Evolutionary conservation across 2,888 invertebrate genomes (phyloP), one percentile per base, ranked within the genome.

Genomic region (Ichneumoninae sp.): DNA sequence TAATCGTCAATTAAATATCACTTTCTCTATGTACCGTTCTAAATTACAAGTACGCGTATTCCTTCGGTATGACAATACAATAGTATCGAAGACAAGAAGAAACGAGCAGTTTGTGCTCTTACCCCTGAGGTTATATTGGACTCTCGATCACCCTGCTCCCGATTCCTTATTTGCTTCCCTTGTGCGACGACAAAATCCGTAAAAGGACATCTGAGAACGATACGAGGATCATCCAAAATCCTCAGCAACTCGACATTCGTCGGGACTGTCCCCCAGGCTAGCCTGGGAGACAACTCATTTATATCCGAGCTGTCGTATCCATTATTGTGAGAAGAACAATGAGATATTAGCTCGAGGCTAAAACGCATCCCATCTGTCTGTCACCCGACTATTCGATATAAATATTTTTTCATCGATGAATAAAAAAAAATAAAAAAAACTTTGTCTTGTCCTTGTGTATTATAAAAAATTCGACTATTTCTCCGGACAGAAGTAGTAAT

Each of bases 301-400:
- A 71, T 82, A 66, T 71, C 44, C 75, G 33, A 52, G 13, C 44
- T 68, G 65, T 74, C 57, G 54, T 82, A 70, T 71, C 70, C 44
- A 30, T 75, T 70, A 78, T 84, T 82, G 78, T 69, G 40, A 30
- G 66, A 33, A 16, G 44, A 44, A 79, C 79, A 84, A 84, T 82
- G 82, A 82, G 71, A 71, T 71, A 68, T 77, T 62, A 8, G 81
- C 84, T 71, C 33, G 36, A 52, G 82, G 84, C 81, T 19, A 62
- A 62, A 66, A 72, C 40, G 50, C 47, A 22, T 65, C 65, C 52
- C 80, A 80, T 77, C 80, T 84, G 83, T 54, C 54, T 19, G 10
- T 65, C 5, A 19, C 10, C 65, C 26, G 36, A 16, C n/a, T 44
- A 4, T 8, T 47, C 19, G 30, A 7, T 54, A 33, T 26, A n/a